phyloP scores from a whole-genome alignment of 1,140 invertebrate genomes.

The Formica exsecta region DNA sequence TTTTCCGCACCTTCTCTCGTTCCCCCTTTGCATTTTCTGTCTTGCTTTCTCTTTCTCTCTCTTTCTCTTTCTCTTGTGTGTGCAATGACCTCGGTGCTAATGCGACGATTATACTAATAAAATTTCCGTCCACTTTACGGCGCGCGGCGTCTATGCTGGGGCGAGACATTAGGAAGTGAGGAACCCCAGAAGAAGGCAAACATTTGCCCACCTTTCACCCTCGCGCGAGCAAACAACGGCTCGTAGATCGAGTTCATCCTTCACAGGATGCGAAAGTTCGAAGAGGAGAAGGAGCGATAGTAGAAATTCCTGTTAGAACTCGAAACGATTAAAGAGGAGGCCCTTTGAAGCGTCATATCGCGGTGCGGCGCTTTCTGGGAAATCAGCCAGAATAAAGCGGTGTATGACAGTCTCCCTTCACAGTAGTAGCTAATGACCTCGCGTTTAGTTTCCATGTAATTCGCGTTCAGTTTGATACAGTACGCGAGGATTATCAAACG shows the following conservation, averaged over 20 bases:
- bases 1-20: conserved; percentile 16
- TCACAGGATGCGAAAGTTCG: conserved; percentile 51
- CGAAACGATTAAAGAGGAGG: conserved; percentile 70
- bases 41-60: not conserved
- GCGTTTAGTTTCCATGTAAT: conserved; percentile 61
- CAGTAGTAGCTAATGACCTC: conserved; percentile 62
- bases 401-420: conserved; percentile 31
- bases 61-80: not conserved
- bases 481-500: conserved; percentile 41
- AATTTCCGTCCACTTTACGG: conserved; percentile 76
- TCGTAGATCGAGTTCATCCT: conserved; percentile 72
- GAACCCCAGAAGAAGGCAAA: conserved; percentile 76
- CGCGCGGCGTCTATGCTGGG: conserved; percentile 35
- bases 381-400: conserved; percentile 59
- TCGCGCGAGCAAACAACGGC: conserved; percentile 69
- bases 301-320: conserved; percentile 63
- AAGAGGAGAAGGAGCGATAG: conserved; percentile 24
- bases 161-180: conserved; percentile 64
- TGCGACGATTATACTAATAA: conserved; percentile 75
- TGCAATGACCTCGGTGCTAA: conserved; percentile 54
- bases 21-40: not conserved
- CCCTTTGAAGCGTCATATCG: conserved; percentile 68
- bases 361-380: conserved; percentile 35
- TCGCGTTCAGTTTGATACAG: conserved; percentile 40
- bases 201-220: conserved; percentile 73